Evolutionary conservation across 2,888 invertebrate species (phyloP).

Genomic region (Lithophane leautieri): DNA sequence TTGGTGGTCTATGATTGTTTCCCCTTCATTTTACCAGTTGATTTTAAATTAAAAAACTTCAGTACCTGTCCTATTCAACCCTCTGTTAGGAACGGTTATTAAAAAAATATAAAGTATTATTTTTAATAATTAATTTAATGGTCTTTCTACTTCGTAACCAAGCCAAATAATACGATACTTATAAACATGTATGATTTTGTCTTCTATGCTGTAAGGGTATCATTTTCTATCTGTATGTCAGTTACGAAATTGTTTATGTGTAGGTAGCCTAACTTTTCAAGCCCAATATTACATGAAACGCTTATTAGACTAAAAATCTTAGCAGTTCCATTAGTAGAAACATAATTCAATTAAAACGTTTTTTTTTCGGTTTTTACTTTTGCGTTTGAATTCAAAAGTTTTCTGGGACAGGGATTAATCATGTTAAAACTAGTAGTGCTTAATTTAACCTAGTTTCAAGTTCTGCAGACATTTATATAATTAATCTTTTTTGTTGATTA

Average conservation of each 20-base stretch:
- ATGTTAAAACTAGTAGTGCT: conserved; percentile 36
- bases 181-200: not conserved
- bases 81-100: too few species aligned
- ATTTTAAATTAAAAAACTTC: too few species aligned
- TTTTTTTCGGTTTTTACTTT: conserved; percentile 17
- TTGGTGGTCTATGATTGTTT: too few species aligned
- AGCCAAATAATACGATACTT: not conserved
- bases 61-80: too few species aligned
- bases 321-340: conserved; percentile 28
- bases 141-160: not conserved
- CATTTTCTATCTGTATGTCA: not conserved
- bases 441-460: conserved; percentile 37
- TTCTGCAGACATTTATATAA: conserved; percentile 16
- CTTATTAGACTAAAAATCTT: not conserved
- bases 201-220: not conserved
- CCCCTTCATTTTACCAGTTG: too few species aligned
- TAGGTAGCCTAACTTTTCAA: not conserved
- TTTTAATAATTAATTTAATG: not conserved
- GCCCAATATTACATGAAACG: not conserved
- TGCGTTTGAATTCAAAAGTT: conserved; percentile 38
- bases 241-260: not conserved
- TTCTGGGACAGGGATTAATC: conserved; percentile 25
- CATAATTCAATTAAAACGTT: conserved; percentile 28
- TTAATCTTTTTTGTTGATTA: conserved; percentile 7
- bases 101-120: too few species aligned